A percentile compares a stretch with the other conserved stretches of the same genome.
phyloP scores from a whole-genome alignment of 2,113 vertebrate genomes.

The Coracopsis vasa region DNA sequence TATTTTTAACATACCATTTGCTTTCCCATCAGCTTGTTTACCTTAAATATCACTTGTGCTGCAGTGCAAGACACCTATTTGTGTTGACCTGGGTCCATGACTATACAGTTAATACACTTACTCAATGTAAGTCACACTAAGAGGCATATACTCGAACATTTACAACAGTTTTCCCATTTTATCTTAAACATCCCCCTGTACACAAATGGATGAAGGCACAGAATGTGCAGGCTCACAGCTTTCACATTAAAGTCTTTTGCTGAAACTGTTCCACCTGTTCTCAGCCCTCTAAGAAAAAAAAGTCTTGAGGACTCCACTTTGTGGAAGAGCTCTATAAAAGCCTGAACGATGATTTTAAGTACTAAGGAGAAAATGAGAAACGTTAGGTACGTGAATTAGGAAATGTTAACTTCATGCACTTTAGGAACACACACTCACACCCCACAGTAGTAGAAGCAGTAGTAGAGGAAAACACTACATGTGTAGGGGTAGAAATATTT shows the following conservation, averaged over 20 bases:
- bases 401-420: slow-evolving; percentile 99
- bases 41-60: neutral
- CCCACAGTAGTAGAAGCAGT: slow-evolving; percentile 99
- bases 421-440: slow-evolving; percentile 99
- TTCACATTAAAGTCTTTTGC: slow-evolving; percentile 71
- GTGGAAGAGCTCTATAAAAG: slow-evolving; percentile 90
- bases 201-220: slow-evolving; percentile 63
- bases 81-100: slow-evolving; percentile 28
- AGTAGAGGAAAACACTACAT: slow-evolving; percentile 99
- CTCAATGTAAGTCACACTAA: neutral
- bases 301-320: slow-evolving; percentile 83
- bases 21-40: neutral
- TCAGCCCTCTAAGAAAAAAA: slow-evolving; percentile 80
- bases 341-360: slow-evolving; percentile 86
- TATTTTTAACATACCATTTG: neutral
- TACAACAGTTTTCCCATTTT: slow-evolving; percentile 78
- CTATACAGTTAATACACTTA: slow-evolving; percentile 6
- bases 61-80: neutral
- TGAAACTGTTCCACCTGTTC: slow-evolving; percentile 72
- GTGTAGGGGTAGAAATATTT: slow-evolving; percentile 99
- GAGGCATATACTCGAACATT: slow-evolving; percentile 99
- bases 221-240: slow-evolving; percentile 82
- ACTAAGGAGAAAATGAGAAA: slow-evolving; percentile 90
- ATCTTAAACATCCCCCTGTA: slow-evolving; percentile 49
- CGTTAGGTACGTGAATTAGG: slow-evolving; percentile 88